A percentile compares a stretch with the other conserved stretches of the same genome.
Conservation (phyloP, 35 echinoderm and acorn worm genomes). For the Strongylocentrotus purpuratus region DNA sequence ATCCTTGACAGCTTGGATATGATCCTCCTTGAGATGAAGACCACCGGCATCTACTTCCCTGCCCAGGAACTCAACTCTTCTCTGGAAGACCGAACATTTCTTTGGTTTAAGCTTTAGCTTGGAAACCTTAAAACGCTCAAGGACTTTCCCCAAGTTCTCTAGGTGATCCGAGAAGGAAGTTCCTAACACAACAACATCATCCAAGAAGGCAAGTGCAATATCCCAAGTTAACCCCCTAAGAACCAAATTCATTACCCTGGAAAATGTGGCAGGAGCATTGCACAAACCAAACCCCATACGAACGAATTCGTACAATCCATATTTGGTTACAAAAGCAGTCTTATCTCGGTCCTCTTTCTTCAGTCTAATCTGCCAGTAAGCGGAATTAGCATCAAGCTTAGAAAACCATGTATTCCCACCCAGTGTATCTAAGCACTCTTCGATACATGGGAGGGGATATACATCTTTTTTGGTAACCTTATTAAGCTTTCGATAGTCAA, state of each 20-base stretch:
- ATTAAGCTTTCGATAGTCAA: too few species aligned
- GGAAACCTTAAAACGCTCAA: constrained; percentile 34
- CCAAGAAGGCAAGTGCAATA: constrained; percentile 56
- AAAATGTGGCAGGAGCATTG: constrained; percentile 59
- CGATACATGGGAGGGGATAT: too few species aligned
- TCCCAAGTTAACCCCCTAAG: constrained; percentile 61
- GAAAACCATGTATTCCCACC: too few species aligned
- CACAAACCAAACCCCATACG: constrained; percentile 57
- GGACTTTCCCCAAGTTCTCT: constrained; percentile 17
- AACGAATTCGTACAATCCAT: constrained; percentile 56
- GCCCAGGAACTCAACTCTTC: constrained; percentile 32
- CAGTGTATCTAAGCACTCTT: too few species aligned
- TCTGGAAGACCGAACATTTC: constrained; percentile 60
- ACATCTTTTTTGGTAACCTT: too few species aligned
- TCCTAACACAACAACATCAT: constrained; percentile 57
- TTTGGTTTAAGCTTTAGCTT: constrained; percentile 57
- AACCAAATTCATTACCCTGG: constrained; percentile 46
- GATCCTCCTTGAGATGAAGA: too few species aligned
- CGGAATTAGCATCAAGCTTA: too few species aligned
- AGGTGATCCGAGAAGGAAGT: constrained; percentile 27
- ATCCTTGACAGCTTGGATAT: too few species aligned
- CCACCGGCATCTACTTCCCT: background rate
- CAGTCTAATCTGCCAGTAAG: too few species aligned
- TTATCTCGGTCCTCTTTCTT: background rate
- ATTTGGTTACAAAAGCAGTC: constrained; percentile 61